phyloP scores from a whole-genome alignment of 2,888 invertebrate species.

The Orthosia gracilis region DNA sequence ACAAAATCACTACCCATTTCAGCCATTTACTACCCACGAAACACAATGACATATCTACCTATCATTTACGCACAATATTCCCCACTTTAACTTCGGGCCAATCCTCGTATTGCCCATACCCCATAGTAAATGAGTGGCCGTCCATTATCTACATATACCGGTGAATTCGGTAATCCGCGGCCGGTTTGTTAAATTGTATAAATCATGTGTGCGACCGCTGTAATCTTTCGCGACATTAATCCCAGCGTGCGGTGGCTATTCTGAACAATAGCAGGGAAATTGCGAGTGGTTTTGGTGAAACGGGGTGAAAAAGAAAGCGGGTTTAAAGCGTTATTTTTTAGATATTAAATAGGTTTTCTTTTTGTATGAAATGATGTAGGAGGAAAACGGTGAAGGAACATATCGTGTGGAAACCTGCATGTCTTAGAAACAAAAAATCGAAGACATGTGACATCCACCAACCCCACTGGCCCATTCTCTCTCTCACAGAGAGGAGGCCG shows the following conservation, averaged over 20 bases:
- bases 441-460: no score
- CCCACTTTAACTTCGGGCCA: conserved; percentile 42
- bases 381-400: no score
- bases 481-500: no score
- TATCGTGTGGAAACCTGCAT: no score
- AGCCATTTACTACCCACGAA: not conserved
- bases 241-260: conserved; percentile 70
- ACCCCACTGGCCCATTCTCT: no score
- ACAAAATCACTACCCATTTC: not conserved
- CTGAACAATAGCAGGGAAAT: conserved; percentile 34
- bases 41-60: conserved; percentile 35
- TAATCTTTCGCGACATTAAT: conserved; percentile 84
- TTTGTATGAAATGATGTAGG: not conserved
- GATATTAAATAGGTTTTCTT: not conserved
- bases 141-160: conserved; percentile 54
- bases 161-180: conserved; percentile 65
- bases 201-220: conserved; percentile 77
- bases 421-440: no score
- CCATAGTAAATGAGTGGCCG: conserved; percentile 44
- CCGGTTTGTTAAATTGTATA: conserved; percentile 77
- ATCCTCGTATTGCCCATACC: conserved; percentile 40
- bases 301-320: not conserved
- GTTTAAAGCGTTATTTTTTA: not conserved
- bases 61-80: conserved; percentile 38
- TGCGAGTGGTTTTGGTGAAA: conserved; percentile 1